Conservation (phyloP, 1,140 invertebrate genomes). For the Notospermus geniculatus region DNA sequence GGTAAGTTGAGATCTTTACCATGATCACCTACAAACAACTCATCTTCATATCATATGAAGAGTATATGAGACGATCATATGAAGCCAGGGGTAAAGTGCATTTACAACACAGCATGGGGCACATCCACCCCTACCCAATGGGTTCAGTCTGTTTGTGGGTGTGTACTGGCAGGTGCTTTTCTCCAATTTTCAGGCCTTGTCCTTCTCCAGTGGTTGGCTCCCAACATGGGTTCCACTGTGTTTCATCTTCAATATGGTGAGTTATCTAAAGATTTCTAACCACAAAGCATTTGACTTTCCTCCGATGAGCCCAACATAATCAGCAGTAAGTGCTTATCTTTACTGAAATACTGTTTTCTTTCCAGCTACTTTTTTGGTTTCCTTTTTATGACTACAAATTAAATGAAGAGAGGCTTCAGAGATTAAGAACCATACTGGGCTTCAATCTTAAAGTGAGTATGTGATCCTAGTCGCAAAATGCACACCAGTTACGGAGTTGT, state of each 20-base stretch:
- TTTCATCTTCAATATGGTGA: conserved; percentile 33
- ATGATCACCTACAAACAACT: not conserved
- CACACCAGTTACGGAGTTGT: too few species aligned
- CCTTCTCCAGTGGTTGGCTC: conserved; percentile 35
- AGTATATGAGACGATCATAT: not conserved
- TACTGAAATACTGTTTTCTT: conserved; percentile 7
- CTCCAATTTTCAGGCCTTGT: conserved; percentile 25
- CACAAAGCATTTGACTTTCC: not conserved
- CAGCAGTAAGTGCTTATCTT: too few species aligned
- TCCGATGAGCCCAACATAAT: not conserved
- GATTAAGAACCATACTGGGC: too few species aligned
- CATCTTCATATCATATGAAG: not conserved
- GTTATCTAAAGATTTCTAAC: not conserved
- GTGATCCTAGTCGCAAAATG: too few species aligned
- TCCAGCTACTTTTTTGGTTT: conserved; percentile 30
- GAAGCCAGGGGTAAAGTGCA: not conserved
- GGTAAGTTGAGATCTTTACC: conserved; percentile 20
- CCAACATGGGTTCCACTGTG: conserved; percentile 33
- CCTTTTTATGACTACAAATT: conserved; percentile 29
- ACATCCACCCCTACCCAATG: not conserved
- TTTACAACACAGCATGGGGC: not conserved
- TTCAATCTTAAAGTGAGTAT: too few species aligned
- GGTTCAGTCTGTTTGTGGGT: not conserved
- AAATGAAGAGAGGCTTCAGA: conserved; percentile 20
- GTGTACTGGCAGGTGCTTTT: not conserved